These are phyloP conservation scores for Numenius arquata DNA, from an alignment of 2,113 vertebrate genomes.

Conservation along the genomic window DNA sequence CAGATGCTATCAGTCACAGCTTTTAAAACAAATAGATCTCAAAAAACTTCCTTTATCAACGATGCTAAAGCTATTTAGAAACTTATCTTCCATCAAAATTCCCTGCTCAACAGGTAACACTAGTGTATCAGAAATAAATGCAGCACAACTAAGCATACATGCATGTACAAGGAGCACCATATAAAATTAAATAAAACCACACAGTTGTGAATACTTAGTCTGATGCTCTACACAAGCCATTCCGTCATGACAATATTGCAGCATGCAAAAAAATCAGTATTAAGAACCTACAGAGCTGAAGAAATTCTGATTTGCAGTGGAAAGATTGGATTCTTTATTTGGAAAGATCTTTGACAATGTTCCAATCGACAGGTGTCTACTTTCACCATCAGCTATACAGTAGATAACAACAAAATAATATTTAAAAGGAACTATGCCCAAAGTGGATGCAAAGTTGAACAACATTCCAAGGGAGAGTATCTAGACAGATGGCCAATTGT, in stretches of 20 bases:
- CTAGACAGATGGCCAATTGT: slow-evolving; percentile 31
- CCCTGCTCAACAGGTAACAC: rapidly evolving
- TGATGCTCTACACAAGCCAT: neutral
- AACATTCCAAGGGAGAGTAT: neutral
- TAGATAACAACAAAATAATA: slow-evolving; percentile 13
- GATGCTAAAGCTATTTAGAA: neutral
- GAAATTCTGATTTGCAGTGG: neutral
- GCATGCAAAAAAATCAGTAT: neutral
- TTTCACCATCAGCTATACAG: neutral
- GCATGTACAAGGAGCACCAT: rapidly evolving
- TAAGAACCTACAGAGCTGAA: neutral
- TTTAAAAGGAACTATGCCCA: neutral
- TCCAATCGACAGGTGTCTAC: neutral
- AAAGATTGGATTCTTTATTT: neutral
- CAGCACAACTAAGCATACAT: neutral
- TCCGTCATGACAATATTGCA: neutral
- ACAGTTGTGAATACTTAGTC: neutral
- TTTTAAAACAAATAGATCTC: neutral
- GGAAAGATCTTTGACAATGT: neutral
- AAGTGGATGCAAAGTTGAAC: neutral
- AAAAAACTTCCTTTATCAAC: neutral
- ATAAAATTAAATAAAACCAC: neutral
- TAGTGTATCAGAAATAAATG: neutral
- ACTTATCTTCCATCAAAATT: neutral
- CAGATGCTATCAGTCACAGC: neutral